Evolutionary conservation across 2,797 vertebrate genomes (phyloP), one percentile per base, ranked within the genome.

Genomic region (Oreortyx pictus): DNA sequence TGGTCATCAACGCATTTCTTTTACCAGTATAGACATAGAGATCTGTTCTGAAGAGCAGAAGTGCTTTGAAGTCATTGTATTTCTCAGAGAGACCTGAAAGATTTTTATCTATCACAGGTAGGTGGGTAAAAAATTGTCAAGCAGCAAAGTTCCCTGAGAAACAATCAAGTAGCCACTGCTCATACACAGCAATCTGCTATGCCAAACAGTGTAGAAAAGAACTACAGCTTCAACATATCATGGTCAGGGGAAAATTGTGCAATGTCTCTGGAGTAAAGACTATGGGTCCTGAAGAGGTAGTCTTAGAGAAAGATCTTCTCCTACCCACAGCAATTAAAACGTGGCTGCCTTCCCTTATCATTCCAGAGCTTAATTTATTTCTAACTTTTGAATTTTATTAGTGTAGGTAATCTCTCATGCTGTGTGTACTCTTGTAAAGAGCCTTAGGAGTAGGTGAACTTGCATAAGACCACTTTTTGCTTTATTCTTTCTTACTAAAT

Each of bases 401-500:
- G 83, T 65, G 25, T 29, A 47, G 72, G 82, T 60, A 77, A 37
- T 71, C 57, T 82, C n/a, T 31, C 94, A 93, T 91, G 85, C 92
- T 89, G 93, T 52, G 78, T 64, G 44, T 89, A 93, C 37, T 16
- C 60, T 86, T 86, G 44, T 43, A 87, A 85, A 85, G 39, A 62
- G n/a, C 79, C 70, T 23, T 81, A 75, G 73, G 49, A 91, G 80
- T 7, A 75, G 6, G 27, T 9, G 43, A 90, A 89, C 11, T 11
- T 93, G 14, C 43, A 82, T 82, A 44, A 93, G 86, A 89, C 52
- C 46, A 59, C 16, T 75, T 92, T 90, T 88, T 87, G 19, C 62
- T 87, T 80, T 87, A 90, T 94, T 96, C 79, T 89, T 93, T 89
- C 54, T 56, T 75, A 56, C 17, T 37, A 71, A 90, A 92, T 62